Conservation (phyloP, 2,797 vertebrate species). For the Anabacerthia variegaticeps region DNA sequence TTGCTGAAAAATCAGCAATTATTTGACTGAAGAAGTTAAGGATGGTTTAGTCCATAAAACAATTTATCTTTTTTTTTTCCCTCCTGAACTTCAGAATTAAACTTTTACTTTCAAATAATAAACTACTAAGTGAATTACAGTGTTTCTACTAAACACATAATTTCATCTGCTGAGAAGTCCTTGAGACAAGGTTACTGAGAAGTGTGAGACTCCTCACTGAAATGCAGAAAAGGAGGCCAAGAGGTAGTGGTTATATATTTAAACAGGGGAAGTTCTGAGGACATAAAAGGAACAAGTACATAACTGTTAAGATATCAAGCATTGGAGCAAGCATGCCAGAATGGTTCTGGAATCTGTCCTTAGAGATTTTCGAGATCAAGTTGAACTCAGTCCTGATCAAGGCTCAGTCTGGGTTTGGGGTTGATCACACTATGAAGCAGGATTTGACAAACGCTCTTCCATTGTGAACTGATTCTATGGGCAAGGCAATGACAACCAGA, state of each 20-base stretch:
- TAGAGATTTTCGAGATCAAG: neutral
- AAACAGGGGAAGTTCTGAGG: neutral
- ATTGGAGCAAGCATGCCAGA: neutral
- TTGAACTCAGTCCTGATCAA: neutral
- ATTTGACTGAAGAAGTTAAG: neutral
- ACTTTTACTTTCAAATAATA: neutral
- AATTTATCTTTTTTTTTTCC: neutral
- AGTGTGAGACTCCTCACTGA: neutral
- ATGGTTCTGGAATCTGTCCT: neutral
- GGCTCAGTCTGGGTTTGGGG: neutral
- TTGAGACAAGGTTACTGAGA: neutral
- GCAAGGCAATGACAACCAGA: neutral
- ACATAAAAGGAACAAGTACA: neutral
- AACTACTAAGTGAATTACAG: neutral
- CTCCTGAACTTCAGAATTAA: neutral
- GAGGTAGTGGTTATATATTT: neutral
- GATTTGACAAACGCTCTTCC: neutral
- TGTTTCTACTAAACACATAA: neutral
- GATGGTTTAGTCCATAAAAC: neutral
- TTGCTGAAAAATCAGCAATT: neutral
- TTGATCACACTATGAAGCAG: neutral
- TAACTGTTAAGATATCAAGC: neutral
- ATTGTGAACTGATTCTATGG: neutral
- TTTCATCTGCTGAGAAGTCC: neutral
- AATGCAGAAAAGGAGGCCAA: neutral